Conservation (phyloP, 2,888 invertebrate species). For the Noctua fimbriata region DNA sequence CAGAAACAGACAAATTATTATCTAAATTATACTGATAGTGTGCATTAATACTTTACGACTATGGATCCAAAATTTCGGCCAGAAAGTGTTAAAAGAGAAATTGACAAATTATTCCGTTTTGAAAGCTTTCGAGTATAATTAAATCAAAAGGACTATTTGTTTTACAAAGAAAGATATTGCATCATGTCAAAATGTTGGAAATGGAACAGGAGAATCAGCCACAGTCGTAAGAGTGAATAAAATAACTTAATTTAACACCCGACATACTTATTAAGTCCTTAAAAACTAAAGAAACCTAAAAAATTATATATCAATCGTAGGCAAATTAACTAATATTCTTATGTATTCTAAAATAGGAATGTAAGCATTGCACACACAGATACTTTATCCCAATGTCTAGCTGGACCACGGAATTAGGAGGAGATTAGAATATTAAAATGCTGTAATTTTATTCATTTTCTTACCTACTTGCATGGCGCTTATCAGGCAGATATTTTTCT, state of each 20-base stretch:
- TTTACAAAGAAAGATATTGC: background rate
- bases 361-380: conserved; percentile 46
- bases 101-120: background rate
- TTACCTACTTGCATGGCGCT: background rate
- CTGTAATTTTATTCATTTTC: background rate
- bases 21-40: conserved; percentile 46
- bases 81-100: background rate
- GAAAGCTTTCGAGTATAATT: background rate
- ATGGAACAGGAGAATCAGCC: background rate
- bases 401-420: background rate
- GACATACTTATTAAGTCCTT: conserved; percentile 19
- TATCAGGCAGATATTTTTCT: background rate
- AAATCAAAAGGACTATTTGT: background rate
- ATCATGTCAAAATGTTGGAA: background rate
- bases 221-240: conserved; percentile 50
- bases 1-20: conserved; percentile 59
- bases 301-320: conserved; percentile 37
- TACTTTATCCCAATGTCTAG: conserved; percentile 36
- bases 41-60: conserved; percentile 49
- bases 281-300: conserved; percentile 41
- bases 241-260: conserved; percentile 33
- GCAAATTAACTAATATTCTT: conserved; percentile 51
- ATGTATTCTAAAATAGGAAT: conserved; percentile 53
- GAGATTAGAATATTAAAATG: background rate
- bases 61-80: background rate